These are phyloP conservation scores for Aricia artaxerxes DNA, from an alignment of 2,888 invertebrate species.

Conservation along the genomic window DNA sequence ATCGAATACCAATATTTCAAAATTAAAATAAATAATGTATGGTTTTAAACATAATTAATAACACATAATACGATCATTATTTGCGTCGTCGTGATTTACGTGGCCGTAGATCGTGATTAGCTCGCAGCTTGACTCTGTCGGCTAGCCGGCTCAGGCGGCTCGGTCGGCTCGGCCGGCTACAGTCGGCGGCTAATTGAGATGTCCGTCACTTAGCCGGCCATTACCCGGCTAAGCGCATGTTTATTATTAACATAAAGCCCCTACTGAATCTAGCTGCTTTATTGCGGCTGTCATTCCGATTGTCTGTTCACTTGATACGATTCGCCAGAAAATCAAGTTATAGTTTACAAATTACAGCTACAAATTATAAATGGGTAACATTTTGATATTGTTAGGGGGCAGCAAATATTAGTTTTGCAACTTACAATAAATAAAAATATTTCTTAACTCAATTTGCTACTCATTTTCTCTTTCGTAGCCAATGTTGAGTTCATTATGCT, in stretches of 20 bases:
- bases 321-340: not conserved
- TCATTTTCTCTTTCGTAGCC: not conserved
- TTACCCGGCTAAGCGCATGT: conserved; percentile 47
- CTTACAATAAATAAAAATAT: too few relatives aligned
- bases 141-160: too few relatives aligned
- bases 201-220: conserved; percentile 56
- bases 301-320: not conserved
- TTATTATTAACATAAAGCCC: conserved; percentile 15
- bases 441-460: too few relatives aligned
- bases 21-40: conserved; percentile 13
- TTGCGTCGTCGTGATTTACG: conserved; percentile 59
- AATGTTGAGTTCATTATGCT: not conserved
- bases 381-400: too few relatives aligned
- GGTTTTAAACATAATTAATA: conserved; percentile 28
- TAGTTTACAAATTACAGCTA: too few relatives aligned
- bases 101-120: conserved; percentile 54
- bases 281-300: not conserved
- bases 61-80: conserved; percentile 40
- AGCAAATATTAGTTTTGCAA: too few relatives aligned
- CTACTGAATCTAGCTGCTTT: conserved; percentile 17
- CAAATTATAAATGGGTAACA: too few relatives aligned
- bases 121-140: conserved; percentile 53
- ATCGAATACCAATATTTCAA: not conserved
- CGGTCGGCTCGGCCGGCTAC: not conserved
- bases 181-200: conserved; percentile 55